These are phyloP conservation scores for Gymnothorax javanicus DNA, from an alignment of 2,797 vertebrate genomes.

Conservation along the genomic window DNA sequence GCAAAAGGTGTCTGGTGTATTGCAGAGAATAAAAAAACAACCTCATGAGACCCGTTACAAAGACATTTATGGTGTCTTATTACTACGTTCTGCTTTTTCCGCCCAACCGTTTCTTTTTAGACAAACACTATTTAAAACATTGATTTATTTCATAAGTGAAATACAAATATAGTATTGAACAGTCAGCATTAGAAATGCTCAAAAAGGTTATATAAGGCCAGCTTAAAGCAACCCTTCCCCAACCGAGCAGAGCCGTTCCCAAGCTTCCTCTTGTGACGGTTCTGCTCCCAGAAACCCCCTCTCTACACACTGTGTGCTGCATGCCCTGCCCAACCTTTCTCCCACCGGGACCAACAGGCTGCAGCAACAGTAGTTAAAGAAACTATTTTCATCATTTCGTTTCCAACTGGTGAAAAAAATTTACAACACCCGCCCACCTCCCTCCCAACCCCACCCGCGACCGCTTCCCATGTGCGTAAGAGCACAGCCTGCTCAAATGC, in stretches of 20 bases:
- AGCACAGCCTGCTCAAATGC: conserved; percentile 57
- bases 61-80: conserved; percentile 63
- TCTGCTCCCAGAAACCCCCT: conserved; percentile 61
- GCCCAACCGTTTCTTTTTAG: conserved; percentile 22
- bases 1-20: conserved; percentile 71
- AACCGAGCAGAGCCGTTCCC: conserved; percentile 48
- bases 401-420: conserved; percentile 52
- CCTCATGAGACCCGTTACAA: conserved; percentile 66
- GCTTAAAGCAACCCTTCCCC: conserved; percentile 68
- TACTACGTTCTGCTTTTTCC: conserved; percentile 64
- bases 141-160: conserved; percentile 63
- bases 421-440: conserved; percentile 37
- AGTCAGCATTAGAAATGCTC: conserved; percentile 76
- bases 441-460: conserved; percentile 33
- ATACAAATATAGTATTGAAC: conserved; percentile 79
- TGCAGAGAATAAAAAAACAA: conserved; percentile 77
- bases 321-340: conserved; percentile 42
- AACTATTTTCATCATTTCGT: conserved; percentile 62
- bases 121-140: conserved; percentile 56
- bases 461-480: conserved; percentile 47
- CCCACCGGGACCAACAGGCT: conserved; percentile 35
- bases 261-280: conserved; percentile 49
- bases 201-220: conserved; percentile 80
- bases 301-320: conserved; percentile 60
- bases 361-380: conserved; percentile 67